These are phyloP conservation scores for Tigriopus californicus DNA, from an alignment of 2,888 invertebrate genomes.

Conservation along the genomic window DNA sequence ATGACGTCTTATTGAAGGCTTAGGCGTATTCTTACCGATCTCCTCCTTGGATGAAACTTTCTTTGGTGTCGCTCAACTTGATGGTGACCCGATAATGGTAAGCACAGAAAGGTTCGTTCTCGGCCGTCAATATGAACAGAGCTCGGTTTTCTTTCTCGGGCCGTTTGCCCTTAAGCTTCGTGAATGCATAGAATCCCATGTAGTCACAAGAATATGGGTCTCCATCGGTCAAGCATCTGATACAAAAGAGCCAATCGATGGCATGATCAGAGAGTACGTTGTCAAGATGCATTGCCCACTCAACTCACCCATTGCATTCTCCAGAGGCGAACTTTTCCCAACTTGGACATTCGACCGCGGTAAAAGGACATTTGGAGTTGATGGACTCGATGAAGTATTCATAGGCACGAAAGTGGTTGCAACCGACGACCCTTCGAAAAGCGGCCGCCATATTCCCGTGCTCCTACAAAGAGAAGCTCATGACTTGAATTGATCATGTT, in stretches of 20 bases:
- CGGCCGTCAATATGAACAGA: background rate
- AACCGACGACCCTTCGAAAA: conserved; percentile 50
- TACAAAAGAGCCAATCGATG: background rate
- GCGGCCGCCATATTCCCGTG: conserved; percentile 27
- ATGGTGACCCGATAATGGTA: conserved; percentile 57
- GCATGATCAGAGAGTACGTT: background rate
- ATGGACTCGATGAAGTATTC: conserved; percentile 68
- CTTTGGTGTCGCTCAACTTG: conserved; percentile 49
- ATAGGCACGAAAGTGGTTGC: conserved; percentile 69
- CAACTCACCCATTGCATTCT: conserved; percentile 22
- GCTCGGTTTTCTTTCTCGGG: background rate
- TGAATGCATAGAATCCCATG: background rate
- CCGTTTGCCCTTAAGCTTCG: background rate
- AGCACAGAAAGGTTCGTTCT: conserved; percentile 31
- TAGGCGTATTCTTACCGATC: conserved; percentile 18
- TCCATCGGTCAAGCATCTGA: background rate
- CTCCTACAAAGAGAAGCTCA: conserved; percentile 4
- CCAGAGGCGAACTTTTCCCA: conserved; percentile 38
- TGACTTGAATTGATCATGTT: no score
- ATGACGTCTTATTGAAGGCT: no score
- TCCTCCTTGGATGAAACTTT: conserved; percentile 42
- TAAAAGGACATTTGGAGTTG: conserved; percentile 51
- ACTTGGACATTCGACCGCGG: conserved; percentile 55
- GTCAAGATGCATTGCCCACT: background rate
- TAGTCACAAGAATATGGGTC: background rate